Conservation (phyloP, 1,140 invertebrate species). For the Cydia amplana region DNA sequence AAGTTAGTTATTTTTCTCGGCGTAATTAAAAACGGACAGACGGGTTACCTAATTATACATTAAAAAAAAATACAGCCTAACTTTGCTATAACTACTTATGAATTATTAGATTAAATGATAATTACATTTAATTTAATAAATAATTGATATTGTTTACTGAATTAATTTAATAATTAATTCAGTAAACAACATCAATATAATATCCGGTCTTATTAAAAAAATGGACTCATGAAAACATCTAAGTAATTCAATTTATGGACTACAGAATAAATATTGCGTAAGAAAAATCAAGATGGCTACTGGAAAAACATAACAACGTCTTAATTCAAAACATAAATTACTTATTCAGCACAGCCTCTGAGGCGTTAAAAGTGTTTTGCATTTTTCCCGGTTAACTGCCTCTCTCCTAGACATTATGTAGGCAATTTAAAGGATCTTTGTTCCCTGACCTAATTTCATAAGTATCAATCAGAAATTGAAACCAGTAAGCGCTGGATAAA, state of each 20-base stretch:
- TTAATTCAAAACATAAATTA: conserved; percentile 33
- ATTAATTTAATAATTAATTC: no score
- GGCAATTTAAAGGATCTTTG: conserved; percentile 31
- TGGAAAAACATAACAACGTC: conserved; percentile 26
- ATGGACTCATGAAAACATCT: no score
- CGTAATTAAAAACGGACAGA: conserved; percentile 5
- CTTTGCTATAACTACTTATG: no score
- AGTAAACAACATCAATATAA: no score
- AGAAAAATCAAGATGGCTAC: conserved; percentile 26
- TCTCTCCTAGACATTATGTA: conserved; percentile 5
- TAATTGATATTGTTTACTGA: no score
- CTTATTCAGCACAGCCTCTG: conserved; percentile 23
- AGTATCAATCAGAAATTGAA: conserved; percentile 45
- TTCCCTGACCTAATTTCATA: conserved; percentile 37
- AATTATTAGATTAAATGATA: no score
- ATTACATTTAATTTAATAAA: no score
- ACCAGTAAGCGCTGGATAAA: background rate
- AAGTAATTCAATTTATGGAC: background rate
- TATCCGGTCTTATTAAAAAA: no score
- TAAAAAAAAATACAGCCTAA: no score
- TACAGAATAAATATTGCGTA: background rate
- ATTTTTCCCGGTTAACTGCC: conserved; percentile 26
- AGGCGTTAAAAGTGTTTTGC: conserved; percentile 29
- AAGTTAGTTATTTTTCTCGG: background rate
- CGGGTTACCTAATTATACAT: no score